These are phyloP conservation scores for Monochamus saltuarius DNA, from an alignment of 1,140 invertebrate genomes.

Conservation along the genomic window DNA sequence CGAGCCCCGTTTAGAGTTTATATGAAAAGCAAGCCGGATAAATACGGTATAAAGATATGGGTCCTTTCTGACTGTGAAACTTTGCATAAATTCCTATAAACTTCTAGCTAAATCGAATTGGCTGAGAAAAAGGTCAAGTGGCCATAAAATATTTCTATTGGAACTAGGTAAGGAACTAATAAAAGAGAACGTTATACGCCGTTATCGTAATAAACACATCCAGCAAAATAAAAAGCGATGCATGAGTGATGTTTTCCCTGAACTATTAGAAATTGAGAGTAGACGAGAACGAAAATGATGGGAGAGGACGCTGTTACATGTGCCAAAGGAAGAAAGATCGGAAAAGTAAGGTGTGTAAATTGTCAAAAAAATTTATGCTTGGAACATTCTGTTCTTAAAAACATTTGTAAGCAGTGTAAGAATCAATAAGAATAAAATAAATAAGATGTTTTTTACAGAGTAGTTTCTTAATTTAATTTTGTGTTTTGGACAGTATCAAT, in stretches of 20 bases:
- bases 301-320: not conserved
- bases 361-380: no score
- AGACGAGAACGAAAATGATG: slow-evolving; percentile 3
- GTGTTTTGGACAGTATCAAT: no score
- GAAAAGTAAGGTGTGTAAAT: not conserved
- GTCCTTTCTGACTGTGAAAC: no score
- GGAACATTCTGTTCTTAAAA: no score
- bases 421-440: no score
- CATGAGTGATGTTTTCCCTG: not conserved
- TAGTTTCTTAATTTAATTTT: no score
- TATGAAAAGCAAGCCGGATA: no score
- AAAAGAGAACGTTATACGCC: slow-evolving; percentile 19
- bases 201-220: slow-evolving; percentile 11
- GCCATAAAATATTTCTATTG: slow-evolving; percentile 25
- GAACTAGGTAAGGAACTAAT: slow-evolving; percentile 17
- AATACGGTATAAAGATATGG: no score
- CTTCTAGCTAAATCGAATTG: slow-evolving; percentile 17
- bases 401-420: no score
- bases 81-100: slow-evolving; percentile 23
- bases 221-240: slow-evolving; percentile 7
- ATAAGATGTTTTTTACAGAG: no score
- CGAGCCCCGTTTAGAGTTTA: no score
- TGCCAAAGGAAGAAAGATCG: no score
- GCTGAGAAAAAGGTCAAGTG: slow-evolving; percentile 12
- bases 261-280: slow-evolving; percentile 20